A percentile compares a stretch with the other conserved stretches of the same genome.
Evolutionary conservation across 2,888 invertebrate genomes (phyloP).

Genomic region (Dicyrtoma fusca): DNA sequence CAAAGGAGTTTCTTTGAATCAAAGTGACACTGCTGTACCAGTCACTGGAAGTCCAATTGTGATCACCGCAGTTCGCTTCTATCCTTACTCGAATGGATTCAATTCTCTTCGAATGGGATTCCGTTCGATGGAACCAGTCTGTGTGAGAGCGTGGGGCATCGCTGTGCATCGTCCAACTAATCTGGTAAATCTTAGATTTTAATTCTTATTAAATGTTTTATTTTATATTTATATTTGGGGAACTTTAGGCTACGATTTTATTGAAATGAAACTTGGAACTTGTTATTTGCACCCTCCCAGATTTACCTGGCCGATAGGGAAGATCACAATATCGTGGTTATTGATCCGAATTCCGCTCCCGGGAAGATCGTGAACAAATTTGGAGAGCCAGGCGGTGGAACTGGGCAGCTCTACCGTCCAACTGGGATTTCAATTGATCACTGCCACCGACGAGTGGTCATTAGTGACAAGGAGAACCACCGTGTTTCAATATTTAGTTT

Average conservation of each 20-base stretch:
- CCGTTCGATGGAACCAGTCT: not conserved
- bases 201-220: too few relatives aligned
- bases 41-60: not conserved
- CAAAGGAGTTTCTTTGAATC: too few relatives aligned
- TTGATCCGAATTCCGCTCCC: conserved; percentile 14
- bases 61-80: not conserved
- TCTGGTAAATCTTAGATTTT: too few relatives aligned
- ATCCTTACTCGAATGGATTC: not conserved
- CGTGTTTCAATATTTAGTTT: conserved; percentile 45
- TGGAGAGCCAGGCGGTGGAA: conserved; percentile 26
- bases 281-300: conserved; percentile 31
- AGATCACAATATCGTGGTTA: conserved; percentile 39
- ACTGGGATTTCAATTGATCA: conserved; percentile 45
- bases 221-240: not conserved
- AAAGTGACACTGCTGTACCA: too few relatives aligned
- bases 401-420: conserved; percentile 39
- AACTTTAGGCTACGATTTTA: not conserved
- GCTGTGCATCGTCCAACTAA: not conserved
- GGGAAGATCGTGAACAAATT: conserved; percentile 35
- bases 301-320: conserved; percentile 42
- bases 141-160: not conserved
- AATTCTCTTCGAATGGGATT: conserved; percentile 1
- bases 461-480: conserved; percentile 42
- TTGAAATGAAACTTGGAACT: not conserved
- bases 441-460: conserved; percentile 8